These are phyloP conservation scores for Teleogryllus oceanicus DNA, from an alignment of 2,888 invertebrate genomes.

Conservation along the genomic window DNA sequence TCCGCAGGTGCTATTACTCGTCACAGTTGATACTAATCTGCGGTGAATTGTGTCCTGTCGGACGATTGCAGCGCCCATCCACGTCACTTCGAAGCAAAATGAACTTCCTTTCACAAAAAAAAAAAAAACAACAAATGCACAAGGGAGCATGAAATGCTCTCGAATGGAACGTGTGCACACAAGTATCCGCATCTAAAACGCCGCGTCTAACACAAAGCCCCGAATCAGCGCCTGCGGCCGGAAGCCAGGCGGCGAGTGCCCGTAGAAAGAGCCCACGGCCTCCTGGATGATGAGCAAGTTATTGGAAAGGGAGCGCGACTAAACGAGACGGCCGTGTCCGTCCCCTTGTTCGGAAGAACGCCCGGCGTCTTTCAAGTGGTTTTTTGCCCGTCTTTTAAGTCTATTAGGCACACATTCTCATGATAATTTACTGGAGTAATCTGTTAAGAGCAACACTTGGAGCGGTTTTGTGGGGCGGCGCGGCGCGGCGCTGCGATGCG, in stretches of 20 bases:
- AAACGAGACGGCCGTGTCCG: background rate
- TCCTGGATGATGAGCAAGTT: background rate
- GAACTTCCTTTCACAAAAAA: background rate
- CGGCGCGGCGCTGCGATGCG: background rate
- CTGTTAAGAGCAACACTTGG: background rate
- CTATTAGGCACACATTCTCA: constrained; percentile 18
- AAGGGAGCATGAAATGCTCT: background rate
- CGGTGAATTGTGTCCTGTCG: background rate
- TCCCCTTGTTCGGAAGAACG: background rate
- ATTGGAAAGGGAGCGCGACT: background rate
- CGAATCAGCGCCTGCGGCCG: background rate
- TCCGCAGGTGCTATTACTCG: background rate
- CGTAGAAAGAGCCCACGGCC: background rate
- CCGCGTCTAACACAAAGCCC: constrained; percentile 1
- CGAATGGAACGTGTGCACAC: background rate
- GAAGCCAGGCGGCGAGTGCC: background rate
- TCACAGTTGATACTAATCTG: background rate
- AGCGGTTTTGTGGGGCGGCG: background rate
- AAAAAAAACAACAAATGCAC: background rate
- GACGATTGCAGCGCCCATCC: background rate
- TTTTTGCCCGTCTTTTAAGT: background rate
- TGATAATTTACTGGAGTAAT: background rate
- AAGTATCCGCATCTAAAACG: background rate
- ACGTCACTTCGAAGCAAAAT: background rate
- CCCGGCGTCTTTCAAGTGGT: background rate